A percentile compares a stretch with the other conserved stretches of the same genome.
These are phyloP conservation scores for Axis porcinus DNA, from an alignment of 2,113 vertebrate genomes.

Conservation along the genomic window DNA sequence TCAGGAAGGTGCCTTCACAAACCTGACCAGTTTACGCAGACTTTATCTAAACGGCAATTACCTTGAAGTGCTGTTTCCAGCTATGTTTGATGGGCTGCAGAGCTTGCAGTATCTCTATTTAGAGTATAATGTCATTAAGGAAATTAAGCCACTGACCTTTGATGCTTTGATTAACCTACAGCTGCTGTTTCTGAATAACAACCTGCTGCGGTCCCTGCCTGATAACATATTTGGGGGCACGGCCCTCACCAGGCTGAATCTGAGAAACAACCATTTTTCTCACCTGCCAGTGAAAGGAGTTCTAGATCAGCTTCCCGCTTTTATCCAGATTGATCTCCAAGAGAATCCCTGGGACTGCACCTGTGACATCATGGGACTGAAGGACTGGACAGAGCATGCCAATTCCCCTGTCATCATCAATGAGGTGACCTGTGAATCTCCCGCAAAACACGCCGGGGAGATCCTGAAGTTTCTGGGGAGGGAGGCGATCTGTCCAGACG, in stretches of 20 bases:
- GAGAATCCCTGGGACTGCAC: constrained; percentile 99
- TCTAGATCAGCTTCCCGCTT: constrained; percentile 95
- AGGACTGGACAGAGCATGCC: constrained; percentile 96
- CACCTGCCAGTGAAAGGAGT: constrained; percentile 92
- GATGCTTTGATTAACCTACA: constrained; percentile 93
- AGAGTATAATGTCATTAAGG: constrained; percentile 99
- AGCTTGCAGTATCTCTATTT: constrained; percentile 97
- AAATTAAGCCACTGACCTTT: constrained; percentile 93
- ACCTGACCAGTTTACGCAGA: constrained; percentile 93
- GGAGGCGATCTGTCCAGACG: constrained; percentile 94
- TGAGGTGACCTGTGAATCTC: constrained; percentile 96
- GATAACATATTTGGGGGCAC: constrained; percentile 93
- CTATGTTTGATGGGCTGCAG: constrained; percentile 92
- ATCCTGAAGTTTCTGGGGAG: constrained; percentile 93
- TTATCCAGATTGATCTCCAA: constrained; percentile 98
- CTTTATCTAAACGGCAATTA: constrained; percentile 99
- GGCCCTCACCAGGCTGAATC: constrained; percentile 94
- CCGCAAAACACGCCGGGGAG: constrained; percentile 91
- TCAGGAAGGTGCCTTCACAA: constrained; percentile 95
- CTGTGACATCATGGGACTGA: constrained; percentile 93
- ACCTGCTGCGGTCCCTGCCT: constrained; percentile 92
- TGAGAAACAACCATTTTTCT: constrained; percentile 98
- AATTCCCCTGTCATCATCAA: constrained; percentile 94
- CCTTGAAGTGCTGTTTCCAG: constrained; percentile 91
- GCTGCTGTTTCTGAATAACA: constrained; percentile 97